Evolutionary conservation across 2,113 vertebrate species (phyloP).

Genomic region (Rhipidura dahli): DNA sequence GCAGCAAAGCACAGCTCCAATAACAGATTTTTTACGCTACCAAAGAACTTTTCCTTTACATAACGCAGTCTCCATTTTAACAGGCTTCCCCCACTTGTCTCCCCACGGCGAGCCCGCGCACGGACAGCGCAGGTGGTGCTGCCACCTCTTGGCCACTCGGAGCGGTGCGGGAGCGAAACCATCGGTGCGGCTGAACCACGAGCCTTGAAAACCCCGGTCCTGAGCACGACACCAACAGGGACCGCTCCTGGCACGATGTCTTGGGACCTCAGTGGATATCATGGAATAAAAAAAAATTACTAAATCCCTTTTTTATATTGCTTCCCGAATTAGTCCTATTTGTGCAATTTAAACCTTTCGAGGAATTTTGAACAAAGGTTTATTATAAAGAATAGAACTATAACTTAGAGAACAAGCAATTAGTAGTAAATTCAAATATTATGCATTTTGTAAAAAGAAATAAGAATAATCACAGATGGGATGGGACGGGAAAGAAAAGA

Average conservation of each 20-base stretch:
- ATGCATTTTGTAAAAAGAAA: neutral
- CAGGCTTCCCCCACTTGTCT: fast-evolving
- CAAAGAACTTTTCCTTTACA: neutral
- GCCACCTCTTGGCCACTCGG: conserved; percentile 63
- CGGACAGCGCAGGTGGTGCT: conserved; percentile 35
- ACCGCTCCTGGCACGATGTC: fast-evolving
- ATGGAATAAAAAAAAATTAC: fast-evolving
- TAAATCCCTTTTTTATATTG: neutral
- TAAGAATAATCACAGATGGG: neutral
- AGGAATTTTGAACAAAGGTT: neutral
- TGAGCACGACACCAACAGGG: neutral
- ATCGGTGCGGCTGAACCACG: fast-evolving
- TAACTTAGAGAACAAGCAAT: neutral
- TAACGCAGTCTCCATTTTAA: neutral
- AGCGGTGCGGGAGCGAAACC: neutral
- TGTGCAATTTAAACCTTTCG: neutral
- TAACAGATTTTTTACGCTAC: neutral
- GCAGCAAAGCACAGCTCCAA: neutral
- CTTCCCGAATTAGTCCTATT: neutral
- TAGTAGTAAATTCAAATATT: neutral
- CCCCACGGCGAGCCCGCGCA: fast-evolving
- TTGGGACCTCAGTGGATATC: fast-evolving
- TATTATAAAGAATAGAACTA: neutral
- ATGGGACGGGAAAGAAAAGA: neutral
- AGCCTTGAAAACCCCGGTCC: fast-evolving